Percentiles rank a stretch among this genome's conserved stretches.
These are phyloP conservation scores for Carterocephalus palaemon DNA, from an alignment of 2,888 invertebrate genomes.

Conservation along the genomic window DNA sequence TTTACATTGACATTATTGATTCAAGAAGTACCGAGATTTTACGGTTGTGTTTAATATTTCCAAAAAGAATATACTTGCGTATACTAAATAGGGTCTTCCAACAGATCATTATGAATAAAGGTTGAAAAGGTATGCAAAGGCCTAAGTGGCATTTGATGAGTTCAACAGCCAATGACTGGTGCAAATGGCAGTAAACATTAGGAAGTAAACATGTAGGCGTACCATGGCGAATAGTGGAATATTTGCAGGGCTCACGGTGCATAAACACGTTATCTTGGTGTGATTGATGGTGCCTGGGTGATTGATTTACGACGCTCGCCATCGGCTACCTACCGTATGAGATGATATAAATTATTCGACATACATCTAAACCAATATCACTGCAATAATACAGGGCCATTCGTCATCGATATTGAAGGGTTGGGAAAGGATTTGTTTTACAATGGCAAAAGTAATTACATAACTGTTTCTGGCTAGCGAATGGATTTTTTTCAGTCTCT, in stretches of 20 bases:
- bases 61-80: no score
- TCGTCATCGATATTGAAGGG: neutral
- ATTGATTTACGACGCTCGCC: conserved; percentile 33
- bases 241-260: conserved; percentile 33
- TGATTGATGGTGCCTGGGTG: conserved; percentile 38
- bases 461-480: neutral
- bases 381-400: neutral
- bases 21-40: no score
- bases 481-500: no score
- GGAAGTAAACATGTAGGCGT: conserved; percentile 3
- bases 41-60: no score
- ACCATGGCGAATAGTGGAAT: conserved; percentile 14
- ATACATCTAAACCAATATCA: conserved; percentile 5
- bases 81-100: no score
- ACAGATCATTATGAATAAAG: no score
- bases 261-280: conserved; percentile 34
- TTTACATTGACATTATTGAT: no score
- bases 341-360: conserved; percentile 18
- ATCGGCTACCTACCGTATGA: conserved; percentile 22
- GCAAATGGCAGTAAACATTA: neutral
- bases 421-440: no score
- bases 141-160: conserved; percentile 13
- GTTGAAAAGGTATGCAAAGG: neutral
- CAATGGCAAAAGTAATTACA: no score
- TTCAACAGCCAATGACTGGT: conserved; percentile 3